These are phyloP conservation scores for Blera fallax DNA, from an alignment of 2,888 invertebrate species.

Conservation along the genomic window DNA sequence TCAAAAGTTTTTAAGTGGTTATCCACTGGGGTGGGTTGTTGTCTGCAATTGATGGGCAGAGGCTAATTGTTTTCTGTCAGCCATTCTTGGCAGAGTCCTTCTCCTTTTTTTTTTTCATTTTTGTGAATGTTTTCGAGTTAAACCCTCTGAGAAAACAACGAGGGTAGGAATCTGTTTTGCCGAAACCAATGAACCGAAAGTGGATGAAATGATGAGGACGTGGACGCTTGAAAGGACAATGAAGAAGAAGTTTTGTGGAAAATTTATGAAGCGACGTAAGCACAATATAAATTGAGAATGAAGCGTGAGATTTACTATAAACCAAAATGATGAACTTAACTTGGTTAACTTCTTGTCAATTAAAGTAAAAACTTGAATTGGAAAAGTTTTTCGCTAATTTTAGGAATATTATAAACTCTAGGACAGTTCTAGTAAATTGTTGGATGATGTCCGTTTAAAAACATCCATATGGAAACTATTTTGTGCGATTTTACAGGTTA, in stretches of 20 bases:
- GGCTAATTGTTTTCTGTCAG: slow-evolving; percentile 68
- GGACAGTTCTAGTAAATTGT: too few relatives aligned
- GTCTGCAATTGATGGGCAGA: slow-evolving; percentile 58
- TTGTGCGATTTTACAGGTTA: too few relatives aligned
- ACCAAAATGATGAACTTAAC: background rate
- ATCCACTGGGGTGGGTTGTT: slow-evolving; percentile 30
- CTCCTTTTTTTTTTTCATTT: slow-evolving; percentile 12
- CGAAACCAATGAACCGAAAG: slow-evolving; percentile 27
- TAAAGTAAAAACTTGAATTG: slow-evolving; percentile 51
- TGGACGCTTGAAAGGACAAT: background rate
- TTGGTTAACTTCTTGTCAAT: slow-evolving; percentile 34
- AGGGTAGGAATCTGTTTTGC: slow-evolving; percentile 1
- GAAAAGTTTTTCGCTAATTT: slow-evolving; percentile 48
- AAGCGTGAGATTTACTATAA: slow-evolving; percentile 1
- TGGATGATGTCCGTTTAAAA: too few relatives aligned
- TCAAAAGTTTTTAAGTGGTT: slow-evolving; percentile 58
- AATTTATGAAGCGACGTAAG: slow-evolving; percentile 41
- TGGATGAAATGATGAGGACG: background rate
- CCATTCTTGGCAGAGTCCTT: slow-evolving; percentile 8
- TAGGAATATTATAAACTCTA: background rate
- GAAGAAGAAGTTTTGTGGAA: slow-evolving; percentile 29
- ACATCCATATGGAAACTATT: too few relatives aligned
- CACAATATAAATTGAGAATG: slow-evolving; percentile 26
- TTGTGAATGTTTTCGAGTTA: slow-evolving; percentile 37
- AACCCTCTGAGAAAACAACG: slow-evolving; percentile 11